These are phyloP conservation scores for Zaprionus davidi DNA, from an alignment of 1,140 invertebrate species.

Conservation along the genomic window DNA sequence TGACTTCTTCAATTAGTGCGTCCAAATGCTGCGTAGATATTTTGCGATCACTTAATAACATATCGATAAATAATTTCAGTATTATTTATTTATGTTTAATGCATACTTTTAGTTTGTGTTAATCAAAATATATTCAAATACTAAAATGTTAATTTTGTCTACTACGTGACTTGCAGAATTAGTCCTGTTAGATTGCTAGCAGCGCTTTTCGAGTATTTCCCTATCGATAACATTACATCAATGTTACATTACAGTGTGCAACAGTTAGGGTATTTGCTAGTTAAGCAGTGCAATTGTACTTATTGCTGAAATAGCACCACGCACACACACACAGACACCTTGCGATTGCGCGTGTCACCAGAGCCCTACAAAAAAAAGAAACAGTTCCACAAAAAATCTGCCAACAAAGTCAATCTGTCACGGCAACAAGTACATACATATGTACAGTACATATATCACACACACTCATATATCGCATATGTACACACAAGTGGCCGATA, in stretches of 20 bases:
- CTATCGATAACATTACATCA: background rate
- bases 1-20: slow-evolving; percentile 6
- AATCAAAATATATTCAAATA: background rate
- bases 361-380: slow-evolving; percentile 38
- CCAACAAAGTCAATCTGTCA: slow-evolving; percentile 57
- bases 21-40: background rate
- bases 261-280: slow-evolving; percentile 5
- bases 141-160: background rate
- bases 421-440: slow-evolving; percentile 12
- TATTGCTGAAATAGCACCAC: slow-evolving; percentile 18
- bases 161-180: background rate
- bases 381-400: slow-evolving; percentile 57
- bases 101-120: background rate
- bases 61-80: background rate
- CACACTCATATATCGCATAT: slow-evolving; percentile 9
- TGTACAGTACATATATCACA: background rate
- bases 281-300: background rate
- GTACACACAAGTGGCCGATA: slow-evolving; percentile 57
- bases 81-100: no score
- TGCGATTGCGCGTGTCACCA: slow-evolving; percentile 59
- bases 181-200: background rate
- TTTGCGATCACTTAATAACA: background rate
- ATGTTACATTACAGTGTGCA: background rate
- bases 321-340: slow-evolving; percentile 24
- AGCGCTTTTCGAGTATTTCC: no score